Conservation (phyloP, 2,797 vertebrate species). For the Gambusia yucatana region DNA sequence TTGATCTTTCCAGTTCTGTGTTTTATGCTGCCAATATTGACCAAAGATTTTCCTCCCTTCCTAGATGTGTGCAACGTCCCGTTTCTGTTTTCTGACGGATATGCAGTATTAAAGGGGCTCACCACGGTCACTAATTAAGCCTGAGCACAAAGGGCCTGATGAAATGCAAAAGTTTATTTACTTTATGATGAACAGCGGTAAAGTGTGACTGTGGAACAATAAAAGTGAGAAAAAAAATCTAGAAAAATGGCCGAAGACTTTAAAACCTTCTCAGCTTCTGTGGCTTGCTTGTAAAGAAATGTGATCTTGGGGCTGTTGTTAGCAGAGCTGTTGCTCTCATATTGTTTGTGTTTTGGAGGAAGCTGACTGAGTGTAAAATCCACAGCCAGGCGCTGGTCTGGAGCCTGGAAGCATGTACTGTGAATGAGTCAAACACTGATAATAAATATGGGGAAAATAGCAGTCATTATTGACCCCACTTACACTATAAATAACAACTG, state of each 20-base stretch:
- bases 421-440: constrained; percentile 80
- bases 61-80: constrained; percentile 52
- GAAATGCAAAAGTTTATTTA: constrained; percentile 17
- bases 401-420: constrained; percentile 56
- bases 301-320: constrained; percentile 32
- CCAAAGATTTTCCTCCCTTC: constrained; percentile 73
- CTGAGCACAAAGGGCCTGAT: not conserved
- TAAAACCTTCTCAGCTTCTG: constrained; percentile 29
- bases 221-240: not conserved
- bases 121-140: constrained; percentile 5
- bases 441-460: constrained; percentile 39
- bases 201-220: constrained; percentile 42
- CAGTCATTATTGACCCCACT: constrained; percentile 48
- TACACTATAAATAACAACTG: constrained; percentile 37
- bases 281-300: constrained; percentile 46
- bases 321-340: constrained; percentile 34
- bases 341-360: constrained; percentile 33
- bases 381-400: constrained; percentile 30
- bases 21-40: constrained; percentile 71
- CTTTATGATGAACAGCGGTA: constrained; percentile 51
- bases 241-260: constrained; percentile 27
- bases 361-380: constrained; percentile 48
- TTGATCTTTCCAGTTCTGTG: constrained; percentile 60
- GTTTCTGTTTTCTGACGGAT: constrained; percentile 38
- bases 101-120: constrained; percentile 66